Percentiles rank a stretch among this genome's conserved stretches.
Conservation (phyloP, 92 coral and sea anemone species). For the Umimayanthus chanpuru region DNA sequence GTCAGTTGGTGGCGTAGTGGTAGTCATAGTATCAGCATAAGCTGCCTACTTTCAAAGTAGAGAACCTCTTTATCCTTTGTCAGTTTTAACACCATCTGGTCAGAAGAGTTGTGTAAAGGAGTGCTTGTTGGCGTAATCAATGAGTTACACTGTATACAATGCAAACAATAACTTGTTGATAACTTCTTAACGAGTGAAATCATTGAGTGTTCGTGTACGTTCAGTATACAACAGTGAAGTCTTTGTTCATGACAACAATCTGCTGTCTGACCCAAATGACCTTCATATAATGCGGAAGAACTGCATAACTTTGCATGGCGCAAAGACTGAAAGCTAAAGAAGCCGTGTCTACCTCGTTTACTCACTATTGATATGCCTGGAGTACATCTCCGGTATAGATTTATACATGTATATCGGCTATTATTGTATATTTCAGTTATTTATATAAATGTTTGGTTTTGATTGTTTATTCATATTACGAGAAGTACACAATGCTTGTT, state of each 20-base stretch:
- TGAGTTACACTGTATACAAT: neutral
- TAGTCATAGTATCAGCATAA: neutral
- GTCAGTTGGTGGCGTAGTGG: neutral
- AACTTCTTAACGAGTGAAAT: neutral
- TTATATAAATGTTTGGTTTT: no score
- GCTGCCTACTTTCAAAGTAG: neutral
- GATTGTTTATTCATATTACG: neutral
- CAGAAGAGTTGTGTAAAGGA: conserved; percentile 1
- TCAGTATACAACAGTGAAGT: neutral
- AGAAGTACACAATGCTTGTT: neutral
- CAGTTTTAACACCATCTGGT: neutral
- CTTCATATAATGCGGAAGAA: neutral
- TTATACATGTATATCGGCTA: no score
- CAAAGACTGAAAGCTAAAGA: no score
- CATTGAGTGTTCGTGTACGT: neutral
- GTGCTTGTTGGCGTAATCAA: neutral
- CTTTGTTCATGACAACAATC: neutral
- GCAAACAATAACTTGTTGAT: neutral
- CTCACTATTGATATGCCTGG: neutral
- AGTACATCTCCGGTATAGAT: no score
- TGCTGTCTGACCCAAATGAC: conserved; percentile 4
- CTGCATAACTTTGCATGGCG: neutral
- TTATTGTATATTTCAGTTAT: no score
- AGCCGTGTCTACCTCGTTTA: neutral
- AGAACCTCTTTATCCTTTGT: neutral